Evolutionary conservation across 2,888 invertebrate species (phyloP), one percentile per base, ranked within the genome.

Genomic region (Cryptocheilus praepositus): DNA sequence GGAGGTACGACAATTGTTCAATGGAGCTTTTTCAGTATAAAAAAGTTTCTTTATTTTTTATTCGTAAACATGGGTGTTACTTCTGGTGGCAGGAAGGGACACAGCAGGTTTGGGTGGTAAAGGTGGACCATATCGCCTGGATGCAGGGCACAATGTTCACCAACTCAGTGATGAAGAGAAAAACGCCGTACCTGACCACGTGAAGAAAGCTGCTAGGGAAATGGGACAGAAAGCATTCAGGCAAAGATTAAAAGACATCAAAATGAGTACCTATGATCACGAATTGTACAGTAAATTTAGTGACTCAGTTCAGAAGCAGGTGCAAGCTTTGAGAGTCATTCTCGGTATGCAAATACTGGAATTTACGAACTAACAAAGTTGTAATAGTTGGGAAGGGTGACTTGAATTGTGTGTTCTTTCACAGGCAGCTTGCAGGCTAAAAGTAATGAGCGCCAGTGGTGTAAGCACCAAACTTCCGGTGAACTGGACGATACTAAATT

Each of bases 31-130:
- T 0, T 13, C 16, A 51, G 3, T 13, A 25, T 0, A 45, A 28
- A 58, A 8, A 13, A 18, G 36, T 22, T 55, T 54, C 16, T 2
- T 25, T 5, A 25, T 25, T 2, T 25, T 25, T 25, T 25, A n/a
- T 5, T 25, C 25, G 5, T 25, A 25, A n/a, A 8, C 36, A 4
- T 36, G 36, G 13, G 7, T 11, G 25, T 25, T 45, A 57, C n/a
- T 55, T 68, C 69, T 68, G 70, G 66, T 74, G 74, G 60, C 16
- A 88, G 88, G 90, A 5, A 90, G 97, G 64, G 97, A 98, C 86
- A 98, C 98, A 0, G 98, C 98, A 0, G 98, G 98, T 0, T 90
- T 99, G 49, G 98, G 98, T 11, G 98, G 98, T 1, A 96, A 96
- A 89, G 98, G 98, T 18, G 99, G 98, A 0, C 98, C 98, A 0